A percentile compares a stretch with the other conserved stretches of the same genome.
These are phyloP conservation scores for Melieria picta DNA, from an alignment of 2,888 invertebrate genomes.

Conservation along the genomic window DNA sequence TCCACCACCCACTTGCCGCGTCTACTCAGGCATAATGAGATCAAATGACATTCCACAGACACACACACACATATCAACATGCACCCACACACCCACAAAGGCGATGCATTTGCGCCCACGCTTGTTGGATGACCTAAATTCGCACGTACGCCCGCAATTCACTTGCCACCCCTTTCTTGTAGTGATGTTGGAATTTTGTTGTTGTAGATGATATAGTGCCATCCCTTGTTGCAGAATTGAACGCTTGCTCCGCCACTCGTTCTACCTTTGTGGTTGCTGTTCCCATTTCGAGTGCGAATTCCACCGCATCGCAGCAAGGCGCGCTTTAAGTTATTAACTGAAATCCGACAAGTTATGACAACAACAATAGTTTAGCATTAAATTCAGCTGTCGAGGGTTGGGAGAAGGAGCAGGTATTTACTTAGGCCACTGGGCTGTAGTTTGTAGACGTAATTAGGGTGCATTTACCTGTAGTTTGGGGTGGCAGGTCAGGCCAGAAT, in stretches of 20 bases:
- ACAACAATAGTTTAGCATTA: no score
- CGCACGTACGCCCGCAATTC: conserved; percentile 15
- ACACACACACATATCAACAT: neutral
- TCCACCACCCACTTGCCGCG: neutral
- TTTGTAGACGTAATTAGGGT: no score
- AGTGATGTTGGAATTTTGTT: conserved; percentile 9
- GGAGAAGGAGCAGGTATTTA: no score
- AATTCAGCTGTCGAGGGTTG: no score
- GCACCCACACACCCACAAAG: neutral
- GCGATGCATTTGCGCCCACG: neutral
- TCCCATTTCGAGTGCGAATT: neutral
- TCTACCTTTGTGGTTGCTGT: neutral
- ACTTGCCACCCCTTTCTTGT: conserved; percentile 10
- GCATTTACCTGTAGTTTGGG: no score
- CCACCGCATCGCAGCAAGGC: neutral
- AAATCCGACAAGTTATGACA: neutral
- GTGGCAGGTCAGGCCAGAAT: no score
- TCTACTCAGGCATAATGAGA: neutral
- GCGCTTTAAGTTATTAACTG: conserved; percentile 9
- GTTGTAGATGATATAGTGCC: conserved; percentile 4
- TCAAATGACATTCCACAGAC: neutral
- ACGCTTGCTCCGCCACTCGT: neutral
- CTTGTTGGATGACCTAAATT: conserved; percentile 29
- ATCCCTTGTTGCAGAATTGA: neutral
- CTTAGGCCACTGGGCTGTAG: no score